A percentile compares a stretch with the other conserved stretches of the same genome.
These are phyloP conservation scores for Ianthella basta DNA, from an alignment of 37 sponge, comb jelly and placozoan genomes.

Conservation along the genomic window DNA sequence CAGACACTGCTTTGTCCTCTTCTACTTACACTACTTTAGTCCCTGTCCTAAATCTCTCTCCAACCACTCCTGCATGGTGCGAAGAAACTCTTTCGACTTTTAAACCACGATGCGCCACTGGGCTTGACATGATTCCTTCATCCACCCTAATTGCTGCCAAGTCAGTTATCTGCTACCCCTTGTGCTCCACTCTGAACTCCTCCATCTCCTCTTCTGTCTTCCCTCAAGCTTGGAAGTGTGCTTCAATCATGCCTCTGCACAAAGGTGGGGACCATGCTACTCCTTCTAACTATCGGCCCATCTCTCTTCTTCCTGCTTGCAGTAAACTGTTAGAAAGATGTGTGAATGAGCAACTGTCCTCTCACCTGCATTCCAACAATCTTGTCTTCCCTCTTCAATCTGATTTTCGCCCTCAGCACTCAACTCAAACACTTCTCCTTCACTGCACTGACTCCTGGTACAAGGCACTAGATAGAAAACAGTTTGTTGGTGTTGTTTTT, in stretches of 20 bases:
- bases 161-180: constrained; percentile 9
- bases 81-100: neutral
- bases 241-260: constrained; percentile 10
- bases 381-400: constrained; percentile 1
- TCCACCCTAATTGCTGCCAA: neutral
- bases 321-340: neutral
- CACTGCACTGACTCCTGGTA: constrained; percentile 8
- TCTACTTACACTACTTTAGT: neutral
- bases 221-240: neutral
- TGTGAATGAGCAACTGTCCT: constrained; percentile 4
- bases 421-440: constrained; percentile 18
- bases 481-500: constrained; percentile 10
- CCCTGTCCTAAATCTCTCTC: neutral
- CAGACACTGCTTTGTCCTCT: neutral
- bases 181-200: neutral
- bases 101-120: constrained; percentile 10
- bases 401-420: neutral
- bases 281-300: constrained; percentile 15
- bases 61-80: constrained; percentile 13
- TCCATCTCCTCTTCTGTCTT: neutral
- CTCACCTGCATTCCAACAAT: neutral
- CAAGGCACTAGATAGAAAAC: constrained; percentile 12
- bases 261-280: constrained; percentile 3
- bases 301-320: neutral
- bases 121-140: constrained; percentile 9